These are phyloP conservation scores for Edolisoma coerulescens DNA, from an alignment of 2,113 vertebrate genomes.

Conservation along the genomic window DNA sequence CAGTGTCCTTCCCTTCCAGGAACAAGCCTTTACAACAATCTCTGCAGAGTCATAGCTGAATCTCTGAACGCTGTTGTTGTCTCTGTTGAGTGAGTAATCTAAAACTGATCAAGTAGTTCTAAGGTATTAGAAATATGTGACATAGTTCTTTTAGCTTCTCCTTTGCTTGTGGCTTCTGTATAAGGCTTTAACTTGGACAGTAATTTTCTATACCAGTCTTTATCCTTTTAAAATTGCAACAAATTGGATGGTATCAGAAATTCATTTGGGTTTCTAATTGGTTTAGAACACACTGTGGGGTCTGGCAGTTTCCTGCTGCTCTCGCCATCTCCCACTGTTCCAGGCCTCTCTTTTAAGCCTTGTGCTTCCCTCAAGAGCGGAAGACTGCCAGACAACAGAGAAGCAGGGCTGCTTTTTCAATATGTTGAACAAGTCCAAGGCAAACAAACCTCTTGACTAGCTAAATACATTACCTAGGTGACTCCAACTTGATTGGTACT, in stretches of 20 bases:
- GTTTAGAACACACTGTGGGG: not conserved
- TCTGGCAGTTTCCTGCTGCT: not conserved
- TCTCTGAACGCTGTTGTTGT: conserved; percentile 88
- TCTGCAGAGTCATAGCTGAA: conserved; percentile 86
- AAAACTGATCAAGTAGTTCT: not conserved
- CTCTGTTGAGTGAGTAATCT: conserved; percentile 89
- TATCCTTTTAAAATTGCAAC: not conserved
- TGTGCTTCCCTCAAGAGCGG: not conserved
- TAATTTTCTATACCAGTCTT: not conserved
- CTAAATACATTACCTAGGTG: not conserved
- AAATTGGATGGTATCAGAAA: not conserved
- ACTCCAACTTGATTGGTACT: not conserved
- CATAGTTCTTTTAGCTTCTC: not conserved
- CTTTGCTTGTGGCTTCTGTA: not conserved
- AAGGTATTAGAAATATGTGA: not conserved
- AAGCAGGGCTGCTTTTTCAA: not conserved
- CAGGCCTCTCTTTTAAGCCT: not conserved
- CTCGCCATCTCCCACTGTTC: not conserved
- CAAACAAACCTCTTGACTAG: conserved; percentile 7
- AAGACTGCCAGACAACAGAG: not conserved
- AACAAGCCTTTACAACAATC: conserved; percentile 84
- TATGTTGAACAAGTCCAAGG: not conserved
- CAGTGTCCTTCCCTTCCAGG: conserved; percentile 65
- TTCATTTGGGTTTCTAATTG: not conserved
- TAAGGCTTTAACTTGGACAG: not conserved